Base-by-base conservation (phyloP, 1,140 invertebrate genomes). In the Drosophila parabipectinata region DNA sequence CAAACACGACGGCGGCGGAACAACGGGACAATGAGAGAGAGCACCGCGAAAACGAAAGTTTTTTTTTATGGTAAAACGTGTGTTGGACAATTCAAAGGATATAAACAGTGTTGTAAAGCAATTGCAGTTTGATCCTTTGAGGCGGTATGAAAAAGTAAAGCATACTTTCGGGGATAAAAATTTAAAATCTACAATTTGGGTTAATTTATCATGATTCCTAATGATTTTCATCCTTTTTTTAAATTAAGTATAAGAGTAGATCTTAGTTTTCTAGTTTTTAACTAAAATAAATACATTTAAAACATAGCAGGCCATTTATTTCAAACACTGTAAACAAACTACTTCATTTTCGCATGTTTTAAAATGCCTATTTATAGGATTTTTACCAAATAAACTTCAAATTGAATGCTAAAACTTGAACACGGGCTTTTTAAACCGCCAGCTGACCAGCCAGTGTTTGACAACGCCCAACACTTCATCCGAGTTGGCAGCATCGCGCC, bases 11-110 rank as follows among this genome's bases (percentile, higher is more conserved):
- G 41, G 41, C 62, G 18, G 45, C 59, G 45, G 39, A 44, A 44
- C 63, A 66, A 66, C 63, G 58, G 63, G 48, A 66, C 56, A 66
- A 61, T 66, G 62, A 60, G 24, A 50, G 62, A 66, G 62, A 61
- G 57, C 41, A 44, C 4, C 41, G 14, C 41, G 41, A 44, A 47
- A 57, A 26, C 44, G 28, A 47, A 57, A 57, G 14, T 57, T 57
- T 57, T 44, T 44, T 44, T 44, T 44, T 44, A 14, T 41, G 3
- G 1, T 10, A 10, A 10, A 12, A 37, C 4, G 10, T 37, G 41
- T 44, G 41, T 44, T 44, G 41, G 41, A 44, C 41, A 44, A 44
- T n/a, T 5, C n/a, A 1, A 14, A 44, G 41, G 15, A 44, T 12
- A 37, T 4, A 10, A 37, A 4, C 10, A 37, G 34, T 37, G 10